These are phyloP conservation scores for Stichodactyla helianthus DNA, from an alignment of 64 coral and sea anemone genomes.

Conservation along the genomic window DNA sequence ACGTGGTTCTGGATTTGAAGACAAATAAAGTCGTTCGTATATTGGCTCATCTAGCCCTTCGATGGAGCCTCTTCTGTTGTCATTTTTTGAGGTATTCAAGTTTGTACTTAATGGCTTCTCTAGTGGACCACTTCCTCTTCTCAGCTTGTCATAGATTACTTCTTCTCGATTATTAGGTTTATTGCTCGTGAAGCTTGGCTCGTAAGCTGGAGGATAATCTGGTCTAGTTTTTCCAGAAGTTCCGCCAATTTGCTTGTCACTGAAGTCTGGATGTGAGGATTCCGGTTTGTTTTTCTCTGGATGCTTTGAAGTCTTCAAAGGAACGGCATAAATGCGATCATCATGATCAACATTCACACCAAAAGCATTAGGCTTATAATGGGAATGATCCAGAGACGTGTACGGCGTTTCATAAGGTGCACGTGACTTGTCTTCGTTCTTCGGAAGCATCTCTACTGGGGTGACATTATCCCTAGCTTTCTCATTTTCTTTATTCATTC, in stretches of 20 bases:
- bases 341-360: not conserved
- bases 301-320: not conserved
- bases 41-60: not conserved
- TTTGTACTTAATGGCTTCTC: too few relatives aligned
- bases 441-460: too few relatives aligned
- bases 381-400: not conserved
- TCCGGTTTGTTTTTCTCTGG: not conserved
- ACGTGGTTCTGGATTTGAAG: not conserved
- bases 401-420: not conserved
- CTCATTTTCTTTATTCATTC: too few relatives aligned
- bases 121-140: not conserved
- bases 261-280: not conserved
- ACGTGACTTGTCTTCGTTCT: not conserved
- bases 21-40: not conserved
- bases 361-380: not conserved
- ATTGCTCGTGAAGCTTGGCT: not conserved
- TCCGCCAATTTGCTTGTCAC: not conserved
- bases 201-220: not conserved
- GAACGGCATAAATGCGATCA: not conserved
- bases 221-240: not conserved
- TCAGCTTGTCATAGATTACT: not conserved
- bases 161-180: not conserved
- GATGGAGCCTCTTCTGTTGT: not conserved
- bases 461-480: too few relatives aligned
- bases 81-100: not conserved